Percentiles rank a stretch among this genome's conserved stretches.
phyloP scores from a whole-genome alignment of 2,888 invertebrate species.

The Pycnomerus fuliginosus region DNA sequence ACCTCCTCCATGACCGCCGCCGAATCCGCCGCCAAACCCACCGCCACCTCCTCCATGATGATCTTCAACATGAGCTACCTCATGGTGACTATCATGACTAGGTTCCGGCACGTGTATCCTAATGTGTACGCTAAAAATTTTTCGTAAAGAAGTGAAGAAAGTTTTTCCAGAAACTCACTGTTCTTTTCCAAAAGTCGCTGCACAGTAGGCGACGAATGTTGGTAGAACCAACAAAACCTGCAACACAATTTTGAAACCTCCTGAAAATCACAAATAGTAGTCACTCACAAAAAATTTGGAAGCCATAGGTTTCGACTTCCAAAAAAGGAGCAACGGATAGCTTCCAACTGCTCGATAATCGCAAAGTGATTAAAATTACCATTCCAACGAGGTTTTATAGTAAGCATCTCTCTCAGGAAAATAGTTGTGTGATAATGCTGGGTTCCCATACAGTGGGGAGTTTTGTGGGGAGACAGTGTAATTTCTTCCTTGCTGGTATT shows the following conservation, averaged over 20 bases:
- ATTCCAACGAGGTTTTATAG: slow-evolving; percentile 31
- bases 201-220: slow-evolving; percentile 19
- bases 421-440: slow-evolving; percentile 23
- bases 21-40: slow-evolving; percentile 36
- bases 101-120: slow-evolving; percentile 17
- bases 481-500: slow-evolving; percentile 18
- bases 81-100: slow-evolving; percentile 2
- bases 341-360: slow-evolving; percentile 18
- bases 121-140: slow-evolving; percentile 18
- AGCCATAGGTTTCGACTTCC: slow-evolving; percentile 30
- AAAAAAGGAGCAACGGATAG: slow-evolving; percentile 22
- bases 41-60: slow-evolving; percentile 33
- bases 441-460: slow-evolving; percentile 26
- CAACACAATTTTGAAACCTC: slow-evolving; percentile 3
- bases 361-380: slow-evolving; percentile 27
- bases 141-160: slow-evolving; percentile 1
- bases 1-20: slow-evolving; percentile 32
- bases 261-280: slow-evolving; percentile 1
- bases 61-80: slow-evolving; percentile 22
- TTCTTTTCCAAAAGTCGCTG: slow-evolving; percentile 22
- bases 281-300: slow-evolving; percentile 32
- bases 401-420: slow-evolving; percentile 29
- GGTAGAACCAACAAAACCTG: slow-evolving; percentile 15
- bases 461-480: slow-evolving; percentile 24
- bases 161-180: slow-evolving; percentile 14